These are phyloP conservation scores for Leucopsar rothschildi DNA, from an alignment of 2,113 vertebrate species.

Conservation along the genomic window DNA sequence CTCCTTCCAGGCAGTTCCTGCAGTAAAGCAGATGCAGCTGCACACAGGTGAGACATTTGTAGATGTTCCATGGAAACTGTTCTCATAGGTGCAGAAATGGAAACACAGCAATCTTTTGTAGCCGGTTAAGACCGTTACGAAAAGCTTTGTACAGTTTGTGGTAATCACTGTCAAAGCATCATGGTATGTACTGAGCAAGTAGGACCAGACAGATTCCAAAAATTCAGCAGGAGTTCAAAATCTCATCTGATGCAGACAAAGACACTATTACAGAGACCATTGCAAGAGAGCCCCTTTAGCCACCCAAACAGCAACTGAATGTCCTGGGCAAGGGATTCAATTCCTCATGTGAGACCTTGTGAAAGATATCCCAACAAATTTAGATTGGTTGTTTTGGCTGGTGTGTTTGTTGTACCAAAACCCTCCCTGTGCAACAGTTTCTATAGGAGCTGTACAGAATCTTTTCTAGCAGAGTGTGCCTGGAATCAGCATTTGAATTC, in stretches of 20 bases:
- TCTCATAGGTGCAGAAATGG: not conserved
- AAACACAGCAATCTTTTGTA: not conserved
- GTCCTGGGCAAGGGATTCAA: not conserved
- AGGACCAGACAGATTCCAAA: not conserved
- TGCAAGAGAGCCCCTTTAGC: not conserved
- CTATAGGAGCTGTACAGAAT: not conserved
- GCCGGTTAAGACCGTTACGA: not conserved
- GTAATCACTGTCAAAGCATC: not conserved
- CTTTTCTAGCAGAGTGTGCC: not conserved
- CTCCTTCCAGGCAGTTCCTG: not conserved
- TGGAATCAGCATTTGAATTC: not conserved
- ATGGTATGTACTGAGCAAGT: not conserved
- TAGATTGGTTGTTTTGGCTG: not conserved
- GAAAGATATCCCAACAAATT: not conserved
- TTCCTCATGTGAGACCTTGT: fast-evolving
- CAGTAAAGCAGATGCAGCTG: not conserved
- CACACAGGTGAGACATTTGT: not conserved
- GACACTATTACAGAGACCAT: not conserved
- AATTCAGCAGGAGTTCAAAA: not conserved
- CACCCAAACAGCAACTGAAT: not conserved
- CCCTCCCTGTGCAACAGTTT: not conserved
- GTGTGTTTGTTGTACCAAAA: not conserved
- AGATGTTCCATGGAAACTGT: not conserved
- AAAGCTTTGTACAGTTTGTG: not conserved
- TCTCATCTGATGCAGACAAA: not conserved